These are phyloP conservation scores for Alectura lathami DNA, from an alignment of 2,113 vertebrate genomes.

Conservation along the genomic window DNA sequence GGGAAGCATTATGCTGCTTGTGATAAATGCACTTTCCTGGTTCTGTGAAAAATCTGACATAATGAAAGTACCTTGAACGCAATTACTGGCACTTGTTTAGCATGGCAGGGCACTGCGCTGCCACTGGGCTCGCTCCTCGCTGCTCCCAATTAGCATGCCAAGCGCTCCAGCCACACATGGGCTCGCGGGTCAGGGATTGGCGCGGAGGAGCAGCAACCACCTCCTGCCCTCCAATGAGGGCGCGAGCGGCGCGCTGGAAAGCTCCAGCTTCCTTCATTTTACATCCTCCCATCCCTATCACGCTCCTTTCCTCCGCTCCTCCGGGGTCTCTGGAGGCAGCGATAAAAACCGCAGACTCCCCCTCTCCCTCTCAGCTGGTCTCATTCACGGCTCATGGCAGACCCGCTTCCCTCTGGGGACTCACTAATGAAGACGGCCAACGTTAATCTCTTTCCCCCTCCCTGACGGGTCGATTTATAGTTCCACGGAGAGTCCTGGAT, in stretches of 20 bases:
- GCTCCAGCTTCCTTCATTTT: slow-evolving; percentile 73
- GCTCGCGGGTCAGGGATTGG: slow-evolving; percentile 74
- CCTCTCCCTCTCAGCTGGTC: slow-evolving; percentile 76
- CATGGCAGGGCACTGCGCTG: slow-evolving; percentile 67
- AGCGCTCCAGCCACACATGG: slow-evolving; percentile 77
- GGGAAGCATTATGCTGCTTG: slow-evolving; percentile 35
- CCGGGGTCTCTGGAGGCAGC: slow-evolving; percentile 64
- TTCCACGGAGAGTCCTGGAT: slow-evolving; percentile 82
- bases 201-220: slow-evolving; percentile 67
- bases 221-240: slow-evolving; percentile 67
- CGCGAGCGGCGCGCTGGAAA: slow-evolving; percentile 44
- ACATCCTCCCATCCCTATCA: slow-evolving; percentile 67
- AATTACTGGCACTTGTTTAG: slow-evolving; percentile 75
- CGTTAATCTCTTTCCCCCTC: slow-evolving; percentile 84
- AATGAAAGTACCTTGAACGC: slow-evolving; percentile 76
- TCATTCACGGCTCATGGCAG: slow-evolving; percentile 78
- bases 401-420: slow-evolving; percentile 76
- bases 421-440: slow-evolving; percentile 84
- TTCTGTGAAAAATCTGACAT: slow-evolving; percentile 76
- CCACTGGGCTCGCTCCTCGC: slow-evolving; percentile 72
- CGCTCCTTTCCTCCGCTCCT: slow-evolving; percentile 62
- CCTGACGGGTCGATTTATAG: slow-evolving; percentile 86
- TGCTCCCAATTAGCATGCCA: slow-evolving; percentile 83
- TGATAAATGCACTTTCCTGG: slow-evolving; percentile 72
- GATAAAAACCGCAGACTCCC: slow-evolving; percentile 69